phyloP scores from a whole-genome alignment of 2,888 invertebrate species.

The Brachyptera risi region DNA sequence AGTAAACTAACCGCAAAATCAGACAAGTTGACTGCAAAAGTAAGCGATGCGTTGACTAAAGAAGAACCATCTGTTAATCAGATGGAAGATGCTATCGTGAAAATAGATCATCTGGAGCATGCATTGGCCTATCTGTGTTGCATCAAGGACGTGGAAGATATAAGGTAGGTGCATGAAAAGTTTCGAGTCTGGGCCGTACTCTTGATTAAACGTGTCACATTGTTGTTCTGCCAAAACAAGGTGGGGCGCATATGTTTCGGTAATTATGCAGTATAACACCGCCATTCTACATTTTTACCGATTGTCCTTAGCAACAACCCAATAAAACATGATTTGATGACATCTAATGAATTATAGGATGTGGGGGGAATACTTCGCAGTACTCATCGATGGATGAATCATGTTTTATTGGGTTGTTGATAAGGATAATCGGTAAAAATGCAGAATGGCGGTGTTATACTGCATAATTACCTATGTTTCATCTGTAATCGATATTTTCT shows the following conservation, averaged over 20 bases:
- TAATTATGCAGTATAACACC: too few species aligned
- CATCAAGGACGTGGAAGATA: slow-evolving; percentile 64
- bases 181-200: slow-evolving; percentile 8
- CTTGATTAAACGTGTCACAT: background rate
- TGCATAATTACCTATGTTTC: too few species aligned
- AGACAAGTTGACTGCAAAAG: slow-evolving; percentile 46
- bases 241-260: too few species aligned
- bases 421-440: too few species aligned
- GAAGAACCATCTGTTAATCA: slow-evolving; percentile 49
- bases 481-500: background rate
- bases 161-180: slow-evolving; percentile 53
- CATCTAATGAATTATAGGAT: too few species aligned
- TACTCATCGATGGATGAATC: too few species aligned
- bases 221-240: background rate
- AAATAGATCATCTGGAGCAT: slow-evolving; percentile 54
- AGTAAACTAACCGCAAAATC: slow-evolving; percentile 50
- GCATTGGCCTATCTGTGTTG: slow-evolving; percentile 63
- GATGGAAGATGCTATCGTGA: slow-evolving; percentile 55
- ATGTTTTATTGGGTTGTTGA: too few species aligned
- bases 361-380: too few species aligned
- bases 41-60: slow-evolving; percentile 49
- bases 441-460: too few species aligned
- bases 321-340: too few species aligned
- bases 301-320: too few species aligned
- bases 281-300: too few species aligned